Percentiles rank a stretch among this genome's conserved stretches.
phyloP scores from a whole-genome alignment of 2,113 vertebrate species.

The Python bivittatus region DNA sequence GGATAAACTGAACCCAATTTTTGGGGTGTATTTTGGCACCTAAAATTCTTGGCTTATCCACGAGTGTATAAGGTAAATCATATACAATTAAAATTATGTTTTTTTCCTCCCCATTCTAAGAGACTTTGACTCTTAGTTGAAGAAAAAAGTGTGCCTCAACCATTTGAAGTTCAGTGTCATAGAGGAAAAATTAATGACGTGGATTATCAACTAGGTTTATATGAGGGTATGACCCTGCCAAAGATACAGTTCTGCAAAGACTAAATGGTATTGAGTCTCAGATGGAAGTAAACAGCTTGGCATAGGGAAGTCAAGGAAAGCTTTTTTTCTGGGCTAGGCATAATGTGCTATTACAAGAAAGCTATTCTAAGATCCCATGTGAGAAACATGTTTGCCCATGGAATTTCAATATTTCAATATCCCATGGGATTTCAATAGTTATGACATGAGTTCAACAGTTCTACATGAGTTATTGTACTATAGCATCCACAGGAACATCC shows the following conservation, averaged over 20 bases:
- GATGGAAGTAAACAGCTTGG: neutral
- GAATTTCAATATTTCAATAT: neutral
- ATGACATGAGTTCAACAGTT: too few species aligned
- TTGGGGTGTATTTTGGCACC: neutral
- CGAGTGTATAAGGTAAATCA: neutral
- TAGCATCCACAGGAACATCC: neutral
- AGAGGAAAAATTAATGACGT: neutral
- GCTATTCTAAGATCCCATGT: neutral
- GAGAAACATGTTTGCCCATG: neutral
- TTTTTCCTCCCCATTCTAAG: neutral
- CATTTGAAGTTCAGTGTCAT: neutral
- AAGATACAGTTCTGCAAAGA: neutral
- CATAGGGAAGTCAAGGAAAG: neutral
- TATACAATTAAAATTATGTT: neutral
- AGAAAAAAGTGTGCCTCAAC: neutral
- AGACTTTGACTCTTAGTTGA: neutral
- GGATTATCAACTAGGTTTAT: neutral
- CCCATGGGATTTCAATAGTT: neutral
- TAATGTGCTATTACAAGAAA: neutral
- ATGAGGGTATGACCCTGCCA: neutral
- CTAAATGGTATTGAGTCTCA: neutral
- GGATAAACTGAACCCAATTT: neutral
- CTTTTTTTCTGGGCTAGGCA: neutral
- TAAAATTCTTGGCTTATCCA: neutral
- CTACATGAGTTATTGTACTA: neutral